phyloP scores from a whole-genome alignment of 2,888 invertebrate species.

The Andricus curvator region DNA sequence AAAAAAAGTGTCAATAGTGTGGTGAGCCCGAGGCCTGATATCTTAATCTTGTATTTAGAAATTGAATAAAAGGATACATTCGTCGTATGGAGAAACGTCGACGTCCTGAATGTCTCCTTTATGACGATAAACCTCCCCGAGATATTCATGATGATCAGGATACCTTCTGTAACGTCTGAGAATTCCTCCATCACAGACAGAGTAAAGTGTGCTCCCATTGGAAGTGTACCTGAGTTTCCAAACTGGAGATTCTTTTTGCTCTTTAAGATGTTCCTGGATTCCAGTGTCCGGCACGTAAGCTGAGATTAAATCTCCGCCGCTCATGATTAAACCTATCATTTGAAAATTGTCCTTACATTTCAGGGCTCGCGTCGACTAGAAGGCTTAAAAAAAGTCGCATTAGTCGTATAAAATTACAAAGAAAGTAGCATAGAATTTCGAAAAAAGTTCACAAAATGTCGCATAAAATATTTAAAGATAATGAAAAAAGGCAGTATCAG shows the following conservation, averaged over 20 bases:
- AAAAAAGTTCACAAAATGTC: too few species aligned
- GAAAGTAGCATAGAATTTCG: too few species aligned
- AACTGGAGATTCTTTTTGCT: constrained; percentile 75
- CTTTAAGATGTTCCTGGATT: constrained; percentile 75
- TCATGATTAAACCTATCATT: constrained; percentile 76
- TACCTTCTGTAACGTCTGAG: constrained; percentile 78
- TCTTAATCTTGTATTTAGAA: background rate
- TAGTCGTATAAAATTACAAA: too few species aligned
- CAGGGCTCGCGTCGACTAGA: background rate
- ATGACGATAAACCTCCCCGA: constrained; percentile 78
- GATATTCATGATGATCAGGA: constrained; percentile 78
- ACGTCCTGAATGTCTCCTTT: constrained; percentile 78
- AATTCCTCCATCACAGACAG: constrained; percentile 77
- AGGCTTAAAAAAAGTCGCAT: too few species aligned
- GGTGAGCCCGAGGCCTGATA: too few species aligned
- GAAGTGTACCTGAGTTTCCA: constrained; percentile 79
- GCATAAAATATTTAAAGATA: too few species aligned
- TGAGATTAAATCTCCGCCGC: constrained; percentile 77
- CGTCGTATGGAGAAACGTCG: constrained; percentile 79
- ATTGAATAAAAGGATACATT: constrained; percentile 77
- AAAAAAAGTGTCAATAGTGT: too few species aligned
- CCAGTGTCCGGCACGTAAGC: constrained; percentile 78
- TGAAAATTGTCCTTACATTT: background rate
- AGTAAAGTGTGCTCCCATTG: constrained; percentile 77
- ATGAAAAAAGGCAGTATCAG: too few species aligned